Conservation (phyloP, 2,797 vertebrate genomes). For the Geotrypetes seraphini region DNA sequence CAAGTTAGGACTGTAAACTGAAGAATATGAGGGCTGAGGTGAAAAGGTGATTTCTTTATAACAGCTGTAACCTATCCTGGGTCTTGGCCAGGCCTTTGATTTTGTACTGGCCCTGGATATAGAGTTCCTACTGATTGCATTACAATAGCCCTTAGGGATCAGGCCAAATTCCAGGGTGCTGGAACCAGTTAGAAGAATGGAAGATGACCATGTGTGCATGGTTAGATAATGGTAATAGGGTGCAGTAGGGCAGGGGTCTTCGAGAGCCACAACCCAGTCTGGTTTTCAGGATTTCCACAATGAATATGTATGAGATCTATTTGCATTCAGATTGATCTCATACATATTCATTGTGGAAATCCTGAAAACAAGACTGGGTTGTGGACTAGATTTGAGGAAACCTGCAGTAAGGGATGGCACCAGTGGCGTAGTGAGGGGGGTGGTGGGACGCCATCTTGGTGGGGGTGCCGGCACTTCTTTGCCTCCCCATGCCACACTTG, state of each 20-base stretch:
- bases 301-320: too few species aligned
- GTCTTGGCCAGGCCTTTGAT: constrained; percentile 53
- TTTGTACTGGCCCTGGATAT: constrained; percentile 52
- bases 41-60: constrained; percentile 54
- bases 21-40: constrained; percentile 47
- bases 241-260: too few species aligned
- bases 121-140: constrained; percentile 68
- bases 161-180: constrained; percentile 73
- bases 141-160: constrained; percentile 65
- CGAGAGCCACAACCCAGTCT: too few species aligned
- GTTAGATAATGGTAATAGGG: constrained; percentile 39
- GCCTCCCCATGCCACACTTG: too few species aligned
- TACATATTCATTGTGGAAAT: too few species aligned
- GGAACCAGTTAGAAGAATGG: constrained; percentile 85
- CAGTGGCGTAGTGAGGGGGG: too few species aligned
- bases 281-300: too few species aligned
- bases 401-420: too few species aligned
- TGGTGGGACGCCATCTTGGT: too few species aligned
- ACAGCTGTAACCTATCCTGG: constrained; percentile 56
- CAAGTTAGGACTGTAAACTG: constrained; percentile 50
- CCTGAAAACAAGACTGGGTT: background rate
- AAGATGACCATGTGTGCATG: constrained; percentile 54
- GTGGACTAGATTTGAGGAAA: too few species aligned
- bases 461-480: too few species aligned
- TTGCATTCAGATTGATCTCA: too few species aligned